Base-by-base conservation (phyloP, 2,888 invertebrate genomes). In the Clivina fossor region DNA sequence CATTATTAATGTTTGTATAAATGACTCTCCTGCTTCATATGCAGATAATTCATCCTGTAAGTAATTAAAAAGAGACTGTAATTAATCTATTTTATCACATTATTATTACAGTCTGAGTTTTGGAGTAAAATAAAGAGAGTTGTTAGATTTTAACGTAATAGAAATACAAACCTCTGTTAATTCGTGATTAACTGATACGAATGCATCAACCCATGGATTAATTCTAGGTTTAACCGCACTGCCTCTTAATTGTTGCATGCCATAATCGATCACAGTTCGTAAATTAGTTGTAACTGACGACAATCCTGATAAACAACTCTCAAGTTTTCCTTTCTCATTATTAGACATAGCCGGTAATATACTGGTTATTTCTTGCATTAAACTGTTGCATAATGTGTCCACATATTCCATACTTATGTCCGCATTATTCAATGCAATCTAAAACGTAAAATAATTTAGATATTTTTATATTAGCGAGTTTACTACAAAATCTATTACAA, bases 321-420 rank as follows among this genome's bases (percentile, higher is more conserved):
- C 86, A 35, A 90, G 72, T 69, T 90, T 85, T 53, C 82, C 86
- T 55, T 79, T 78, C 62, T 89, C 87, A 58, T 83, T 82, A 11
- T 72, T 69, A 16, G 78, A 79, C 75, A 85, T 79, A 35, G 75
- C 74, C 1, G 84, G 80, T 63, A 84, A 80, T 22, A 84, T 79
- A 40, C 80, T 77, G 43, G 78, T 79, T 15, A 88, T 88, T 69
- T 86, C 88, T 51, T 79, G 80, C 64, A 84, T 80, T 62, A 95
- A 82, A 59, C 85, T 88, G 58, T 80, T 80, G 66, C 90, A 90
- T 26, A 99, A 76, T 0, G 92, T 89, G 70, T 89, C 89, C 38
- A 95, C 84, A 74, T 93, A 94, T 69, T 95, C 94, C 59, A 88
- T 88, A 63, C 95, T 92, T 38, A 87, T 83, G 69, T 96, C 95